Base-by-base conservation (phyloP, 2,888 invertebrate genomes). In the Trilocha varians region DNA sequence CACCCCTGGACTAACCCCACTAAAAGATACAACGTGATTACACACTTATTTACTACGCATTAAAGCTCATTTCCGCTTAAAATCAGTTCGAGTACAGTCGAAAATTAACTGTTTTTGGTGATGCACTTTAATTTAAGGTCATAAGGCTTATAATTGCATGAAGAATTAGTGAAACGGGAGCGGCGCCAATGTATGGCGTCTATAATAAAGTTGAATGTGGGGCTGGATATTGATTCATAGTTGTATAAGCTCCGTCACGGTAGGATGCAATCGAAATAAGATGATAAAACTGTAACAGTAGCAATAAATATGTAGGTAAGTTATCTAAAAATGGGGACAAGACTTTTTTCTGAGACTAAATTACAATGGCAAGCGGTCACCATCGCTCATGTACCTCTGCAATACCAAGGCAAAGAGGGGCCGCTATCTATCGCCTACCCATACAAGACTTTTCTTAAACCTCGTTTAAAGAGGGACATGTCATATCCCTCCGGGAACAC, bases 161-260 rank as follows among this genome's bases (percentile, higher is more conserved):
- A 48, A 38, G 32, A 52, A 50, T 52, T 52, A 16, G 49, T 44
- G 43, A 48, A 48, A 48, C 48, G 49, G 59, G 57, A 56, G 59
- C 44, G 56, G 47, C 47, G 54, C 52, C 56, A 56, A 58, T 56
- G 57, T 53, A 50, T 41, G 49, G 44, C 45, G 45, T 40, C 53
- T 13, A 39, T 33, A 50, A 25, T 25, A 25, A 6, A 6, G 11
- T 11, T 25, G 52, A 40, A 49, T 49, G 49, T 32, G 61, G 68
- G 69, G 65, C 62, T 61, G 62, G 70, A 66, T 77, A 77, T 77
- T 69, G 76, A 77, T 77, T 71, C 60, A 45, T 49, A 32, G 16
- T 36, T 16, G 34, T 17, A 33, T 34, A 13, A 34, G 13, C 36
- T 32, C 16, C 17, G n/a, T 41, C 32, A 34, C 14, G 39, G 33